Base-by-base conservation (phyloP, 2,888 invertebrate genomes). In the Nasonia oneida region DNA sequence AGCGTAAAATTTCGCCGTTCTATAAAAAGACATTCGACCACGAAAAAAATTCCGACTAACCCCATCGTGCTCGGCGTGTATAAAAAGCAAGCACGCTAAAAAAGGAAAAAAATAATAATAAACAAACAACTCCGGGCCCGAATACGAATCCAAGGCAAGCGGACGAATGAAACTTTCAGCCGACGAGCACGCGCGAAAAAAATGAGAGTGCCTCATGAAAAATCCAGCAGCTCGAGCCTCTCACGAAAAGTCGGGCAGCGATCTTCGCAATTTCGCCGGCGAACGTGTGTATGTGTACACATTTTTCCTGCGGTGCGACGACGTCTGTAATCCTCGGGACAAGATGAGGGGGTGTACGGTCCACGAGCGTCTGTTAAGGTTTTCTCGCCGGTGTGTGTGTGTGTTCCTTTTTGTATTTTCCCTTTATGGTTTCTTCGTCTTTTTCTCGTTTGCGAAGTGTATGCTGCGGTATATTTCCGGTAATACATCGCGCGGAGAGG, bases 131-230 rank as follows among this genome's bases (percentile, higher is more conserved):
- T 33, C 70, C 1, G 29, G 18, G 15, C 2, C 8, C n/a, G 18
- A 47, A 73, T 42, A 47, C 42, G 39, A 73, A 39, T 42, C 14
- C 5, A 29, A 75, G 18, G 33, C 29, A 47, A 50, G 29, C 29
- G 64, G 23, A 12, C 10, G 64, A 29, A 53, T 75, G 18, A 75
- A 75, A 53, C 50, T 47, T 75, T 53, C 53, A 75, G 12, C 15
- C 23, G 33, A 29, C 14, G 47, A n/a, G 14, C 39, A 2, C 6
- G 10, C 18, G 53, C 53, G 53, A 14, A 47, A 53, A 75, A 75
- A 33, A 73, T 73, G 3, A 75, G 29, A 53, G 75, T 75, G 53
- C 50, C 74, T 75, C 29, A 23, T 75, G 50, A 75, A 75, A 74
- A 74, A 74, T 74, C 23, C 42, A 74, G 33, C 15, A 6, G 73